Base-by-base conservation (phyloP, 2,888 invertebrate genomes). In the Ecliptopera silaceata region DNA sequence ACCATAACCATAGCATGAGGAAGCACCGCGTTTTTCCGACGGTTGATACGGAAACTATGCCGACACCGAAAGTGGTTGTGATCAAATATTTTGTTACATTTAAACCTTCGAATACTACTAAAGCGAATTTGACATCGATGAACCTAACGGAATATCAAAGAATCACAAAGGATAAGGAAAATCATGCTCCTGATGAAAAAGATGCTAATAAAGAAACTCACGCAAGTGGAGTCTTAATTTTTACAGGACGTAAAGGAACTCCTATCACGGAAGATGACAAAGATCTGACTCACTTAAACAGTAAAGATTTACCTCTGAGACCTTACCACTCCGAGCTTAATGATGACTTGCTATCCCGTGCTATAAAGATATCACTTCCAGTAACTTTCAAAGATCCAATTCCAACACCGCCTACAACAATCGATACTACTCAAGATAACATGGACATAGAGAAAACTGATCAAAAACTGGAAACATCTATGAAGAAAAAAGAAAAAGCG, bases 321-420 rank as follows among this genome's bases (percentile, higher is more conserved):
- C 52, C 49, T 12, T 22, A 50, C 5, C 41, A 41, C 12, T 32
- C 17, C 38, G 54, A 54, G 1, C 13, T 42, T 11, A 50, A 56
- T 39, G 54, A 59, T 32, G 6, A 55, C 31, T 10, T 59, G n/a
- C 18, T 59, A 11, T 22, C 26, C 1, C 50, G 54, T 13, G 34
- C 46, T 4, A 47, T 59, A 36, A 59, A 43, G 13, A 54, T 58
- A 17, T 32, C 53, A 12, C 50, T 58, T 8, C 58, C 58, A 13
- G 53, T 58, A 3, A 46, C 49, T 31, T 58, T 58, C 10, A 54
- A 49, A 42, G 53, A 54, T 6, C 29, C 20, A 4, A 42, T 43
- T 18, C 54, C 59, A 43, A 50, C 49, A 6, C 29, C 32, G 17
- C 5, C 17, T 4, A 5, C 5, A 0, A 47, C 13, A 42, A 43